These are phyloP conservation scores for Halictus ligatus DNA, from an alignment of 2,888 invertebrate species.

Conservation along the genomic window DNA sequence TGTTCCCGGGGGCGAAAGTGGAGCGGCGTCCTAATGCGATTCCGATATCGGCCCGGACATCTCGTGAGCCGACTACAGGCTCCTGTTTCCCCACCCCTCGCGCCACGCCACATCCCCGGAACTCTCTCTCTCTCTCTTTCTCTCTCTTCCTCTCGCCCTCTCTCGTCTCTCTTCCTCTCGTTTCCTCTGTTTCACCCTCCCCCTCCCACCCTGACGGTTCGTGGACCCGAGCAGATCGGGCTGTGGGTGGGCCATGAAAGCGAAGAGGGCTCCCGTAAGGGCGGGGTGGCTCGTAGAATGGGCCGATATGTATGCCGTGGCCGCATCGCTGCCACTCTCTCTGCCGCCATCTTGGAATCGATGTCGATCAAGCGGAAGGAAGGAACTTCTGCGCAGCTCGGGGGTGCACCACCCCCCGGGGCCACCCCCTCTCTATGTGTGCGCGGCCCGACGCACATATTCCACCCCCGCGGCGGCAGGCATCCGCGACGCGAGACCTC, in stretches of 20 bases:
- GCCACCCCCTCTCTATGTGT: constrained; percentile 64
- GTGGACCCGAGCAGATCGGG: constrained; percentile 55
- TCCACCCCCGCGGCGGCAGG: constrained; percentile 52
- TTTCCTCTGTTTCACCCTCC: constrained; percentile 21
- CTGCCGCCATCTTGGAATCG: constrained; percentile 82
- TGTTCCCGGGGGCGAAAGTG: constrained; percentile 72
- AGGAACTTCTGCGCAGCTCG: constrained; percentile 80
- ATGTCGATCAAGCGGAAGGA: constrained; percentile 82
- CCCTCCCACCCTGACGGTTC: constrained; percentile 8
- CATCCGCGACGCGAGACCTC: constrained; percentile 46
- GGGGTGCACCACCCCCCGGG: constrained; percentile 63
- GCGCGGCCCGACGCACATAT: constrained; percentile 64
- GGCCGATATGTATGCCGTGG: constrained; percentile 80
- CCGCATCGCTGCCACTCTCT: constrained; percentile 70
- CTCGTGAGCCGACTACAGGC: constrained; percentile 73
- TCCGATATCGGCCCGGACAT: constrained; percentile 80
- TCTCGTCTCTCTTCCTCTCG: not conserved
- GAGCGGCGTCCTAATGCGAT: constrained; percentile 79
- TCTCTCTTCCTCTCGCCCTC: not conserved
- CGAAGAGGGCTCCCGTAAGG: constrained; percentile 69
- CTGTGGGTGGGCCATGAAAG: constrained; percentile 62
- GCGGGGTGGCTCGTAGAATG: constrained; percentile 75
- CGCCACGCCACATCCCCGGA: constrained; percentile 42
- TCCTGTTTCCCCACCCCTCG: constrained; percentile 60
- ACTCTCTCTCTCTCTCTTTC: constrained; percentile 20